Conservation (phyloP, 2,113 vertebrate genomes). For the Scomber scombrus region DNA sequence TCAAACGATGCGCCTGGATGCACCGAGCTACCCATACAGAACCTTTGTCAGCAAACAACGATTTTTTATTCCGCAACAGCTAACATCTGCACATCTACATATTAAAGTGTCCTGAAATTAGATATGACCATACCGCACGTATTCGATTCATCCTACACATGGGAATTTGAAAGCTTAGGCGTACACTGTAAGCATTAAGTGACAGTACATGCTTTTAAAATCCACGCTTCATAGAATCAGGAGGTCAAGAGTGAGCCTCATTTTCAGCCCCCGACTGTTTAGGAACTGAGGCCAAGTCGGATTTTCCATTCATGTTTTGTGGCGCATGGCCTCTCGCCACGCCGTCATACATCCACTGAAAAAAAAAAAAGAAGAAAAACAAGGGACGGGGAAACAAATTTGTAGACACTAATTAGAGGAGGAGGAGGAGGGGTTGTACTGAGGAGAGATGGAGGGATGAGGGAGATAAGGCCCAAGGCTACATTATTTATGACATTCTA, state of each 20-base stretch:
- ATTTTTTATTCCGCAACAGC: neutral
- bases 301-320: slow-evolving; percentile 61
- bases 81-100: neutral
- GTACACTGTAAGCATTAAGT: neutral
- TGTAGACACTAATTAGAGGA: slow-evolving; percentile 81
- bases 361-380: slow-evolving; percentile 44
- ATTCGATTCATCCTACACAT: slow-evolving; percentile 11
- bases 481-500: slow-evolving; percentile 78
- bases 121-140: neutral
- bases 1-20: neutral
- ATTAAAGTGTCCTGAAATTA: neutral
- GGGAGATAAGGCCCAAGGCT: slow-evolving; percentile 55
- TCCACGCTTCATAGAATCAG: neutral
- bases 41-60: neutral
- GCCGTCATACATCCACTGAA: slow-evolving; percentile 47
- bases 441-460: slow-evolving; percentile 55
- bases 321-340: slow-evolving; percentile 63
- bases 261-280: slow-evolving; percentile 22
- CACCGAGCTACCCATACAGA: neutral
- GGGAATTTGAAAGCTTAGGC: neutral
- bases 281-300: slow-evolving; percentile 61
- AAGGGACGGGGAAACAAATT: slow-evolving; percentile 70
- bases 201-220: slow-evolving; percentile 27
- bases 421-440: slow-evolving; percentile 27
- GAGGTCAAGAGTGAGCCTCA: slow-evolving; percentile 29